A percentile compares a stretch with the other conserved stretches of the same genome.
Conservation (phyloP, 2,113 vertebrate genomes). For the Phyllostomus hastatus region DNA sequence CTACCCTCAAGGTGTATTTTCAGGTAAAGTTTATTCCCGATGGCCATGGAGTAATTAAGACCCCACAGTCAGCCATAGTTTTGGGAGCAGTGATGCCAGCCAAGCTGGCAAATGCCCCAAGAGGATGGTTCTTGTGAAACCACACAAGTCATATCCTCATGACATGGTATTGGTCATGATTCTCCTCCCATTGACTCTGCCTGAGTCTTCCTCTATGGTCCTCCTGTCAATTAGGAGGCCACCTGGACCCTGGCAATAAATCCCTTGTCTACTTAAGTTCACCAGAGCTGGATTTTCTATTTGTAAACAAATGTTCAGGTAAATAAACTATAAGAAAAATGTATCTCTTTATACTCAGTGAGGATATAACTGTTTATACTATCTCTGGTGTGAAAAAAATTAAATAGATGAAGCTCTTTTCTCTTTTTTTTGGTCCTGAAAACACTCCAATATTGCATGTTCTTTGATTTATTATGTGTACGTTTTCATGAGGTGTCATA, state of each 20-base stretch:
- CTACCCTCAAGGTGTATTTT: background rate
- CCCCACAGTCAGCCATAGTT: accelerated
- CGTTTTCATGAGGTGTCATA: background rate
- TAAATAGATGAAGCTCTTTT: background rate
- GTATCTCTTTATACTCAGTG: background rate
- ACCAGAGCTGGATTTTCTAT: background rate
- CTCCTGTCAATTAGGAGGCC: background rate
- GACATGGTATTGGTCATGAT: background rate
- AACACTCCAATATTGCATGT: background rate
- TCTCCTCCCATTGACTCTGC: background rate
- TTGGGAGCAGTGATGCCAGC: background rate
- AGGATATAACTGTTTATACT: background rate
- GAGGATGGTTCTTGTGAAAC: background rate
- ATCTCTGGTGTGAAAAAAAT: background rate
- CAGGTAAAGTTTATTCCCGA: background rate
- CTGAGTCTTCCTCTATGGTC: background rate
- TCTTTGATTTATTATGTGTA: background rate
- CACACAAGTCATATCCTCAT: too few relatives aligned
- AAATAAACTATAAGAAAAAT: background rate
- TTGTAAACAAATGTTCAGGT: background rate
- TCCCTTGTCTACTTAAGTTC: background rate
- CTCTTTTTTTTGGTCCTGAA: background rate
- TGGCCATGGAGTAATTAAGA: background rate
- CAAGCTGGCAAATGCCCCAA: background rate
- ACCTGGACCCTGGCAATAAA: background rate